phyloP scores from a whole-genome alignment of 2,113 vertebrate species.

The Hepsetus odoe region DNA sequence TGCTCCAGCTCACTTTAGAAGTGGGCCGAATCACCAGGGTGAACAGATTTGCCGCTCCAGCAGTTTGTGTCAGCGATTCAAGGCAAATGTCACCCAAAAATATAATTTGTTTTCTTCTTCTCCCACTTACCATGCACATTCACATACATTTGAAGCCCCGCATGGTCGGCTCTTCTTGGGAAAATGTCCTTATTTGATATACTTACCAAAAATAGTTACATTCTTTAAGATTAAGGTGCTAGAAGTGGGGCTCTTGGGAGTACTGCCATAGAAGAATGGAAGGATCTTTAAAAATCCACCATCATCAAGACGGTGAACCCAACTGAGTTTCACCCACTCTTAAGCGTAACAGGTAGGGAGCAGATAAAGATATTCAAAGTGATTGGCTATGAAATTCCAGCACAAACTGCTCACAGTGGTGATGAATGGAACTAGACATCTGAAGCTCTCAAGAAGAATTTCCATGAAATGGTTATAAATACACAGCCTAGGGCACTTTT shows the following conservation, averaged over 20 bases:
- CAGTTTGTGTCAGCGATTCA: slow-evolving; percentile 17
- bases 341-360: no score
- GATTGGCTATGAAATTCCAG: not conserved
- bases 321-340: no score
- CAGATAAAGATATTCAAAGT: not conserved
- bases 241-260: no score
- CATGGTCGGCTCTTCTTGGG: no score
- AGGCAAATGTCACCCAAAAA: slow-evolving; percentile 14
- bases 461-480: not conserved
- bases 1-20: not conserved
- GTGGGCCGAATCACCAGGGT: not conserved
- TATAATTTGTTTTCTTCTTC: slow-evolving; percentile 19
- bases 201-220: no score
- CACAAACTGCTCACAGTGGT: not conserved
- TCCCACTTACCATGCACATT: not conserved
- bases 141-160: no score
- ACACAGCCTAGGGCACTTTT: not conserved
- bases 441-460: not conserved
- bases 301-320: no score
- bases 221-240: no score
- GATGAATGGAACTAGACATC: not conserved
- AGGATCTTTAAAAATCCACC: no score
- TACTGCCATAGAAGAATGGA: no score
- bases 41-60: slow-evolving; percentile 21
- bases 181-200: no score